A percentile compares a stretch with the other conserved stretches of the same genome.
phyloP scores from a whole-genome alignment of 2,113 vertebrate species.

The Pterocles gutturalis region DNA sequence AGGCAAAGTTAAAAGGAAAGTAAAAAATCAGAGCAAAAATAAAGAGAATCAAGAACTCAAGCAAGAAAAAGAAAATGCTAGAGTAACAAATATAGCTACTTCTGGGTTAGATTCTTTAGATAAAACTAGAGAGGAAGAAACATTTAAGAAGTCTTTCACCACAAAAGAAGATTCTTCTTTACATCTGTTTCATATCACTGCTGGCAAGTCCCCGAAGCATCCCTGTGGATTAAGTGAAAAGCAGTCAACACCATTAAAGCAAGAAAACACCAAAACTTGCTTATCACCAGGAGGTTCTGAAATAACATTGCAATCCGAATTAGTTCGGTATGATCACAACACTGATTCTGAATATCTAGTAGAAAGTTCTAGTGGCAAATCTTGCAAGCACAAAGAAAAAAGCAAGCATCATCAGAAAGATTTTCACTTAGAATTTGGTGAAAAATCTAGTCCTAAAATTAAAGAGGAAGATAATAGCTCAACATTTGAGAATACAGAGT shows the following conservation, averaged over 20 bases:
- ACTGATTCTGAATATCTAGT: conserved; percentile 88
- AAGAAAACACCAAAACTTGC: conserved; percentile 91
- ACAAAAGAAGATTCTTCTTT: conserved; percentile 95
- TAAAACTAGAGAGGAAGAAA: conserved; percentile 90
- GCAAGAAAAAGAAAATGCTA: conserved; percentile 90
- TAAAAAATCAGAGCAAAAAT: conserved; percentile 96
- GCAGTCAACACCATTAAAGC: conserved; percentile 89
- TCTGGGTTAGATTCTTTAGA: conserved; percentile 86
- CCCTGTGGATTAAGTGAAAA: conserved; percentile 91
- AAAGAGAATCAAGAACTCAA: conserved; percentile 96
- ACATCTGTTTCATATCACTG: conserved; percentile 92
- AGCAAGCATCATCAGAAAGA: conserved; percentile 96
- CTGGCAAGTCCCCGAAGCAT: conserved; percentile 93
- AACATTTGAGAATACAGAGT: conserved; percentile 84
- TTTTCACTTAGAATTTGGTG: conserved; percentile 83
- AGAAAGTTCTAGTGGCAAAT: conserved; percentile 92
- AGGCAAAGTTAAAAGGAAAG: conserved; percentile 94
- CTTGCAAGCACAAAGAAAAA: conserved; percentile 96
- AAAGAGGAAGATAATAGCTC: conserved; percentile 88
- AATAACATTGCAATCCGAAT: conserved; percentile 81
- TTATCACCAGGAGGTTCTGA: conserved; percentile 87
- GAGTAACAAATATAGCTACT: conserved; percentile 81
- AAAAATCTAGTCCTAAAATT: conserved; percentile 83
- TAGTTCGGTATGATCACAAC: conserved; percentile 88
- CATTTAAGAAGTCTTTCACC: conserved; percentile 94